A percentile compares a stretch with the other conserved stretches of the same genome.
Evolutionary conservation across 2,888 invertebrate genomes (phyloP).

Genomic region (Sussaba pulchella): DNA sequence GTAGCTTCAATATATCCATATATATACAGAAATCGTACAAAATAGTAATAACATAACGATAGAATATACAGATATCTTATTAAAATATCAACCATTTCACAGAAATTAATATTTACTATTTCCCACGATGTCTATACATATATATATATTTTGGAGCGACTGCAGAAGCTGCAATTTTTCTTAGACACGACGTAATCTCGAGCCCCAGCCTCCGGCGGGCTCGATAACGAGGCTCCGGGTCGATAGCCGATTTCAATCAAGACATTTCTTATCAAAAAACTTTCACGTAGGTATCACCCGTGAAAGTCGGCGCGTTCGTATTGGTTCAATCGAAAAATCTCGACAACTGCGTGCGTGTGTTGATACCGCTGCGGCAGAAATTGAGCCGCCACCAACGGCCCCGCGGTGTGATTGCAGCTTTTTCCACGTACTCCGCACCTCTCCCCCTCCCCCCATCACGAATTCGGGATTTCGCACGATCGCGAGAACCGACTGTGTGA

Average conservation of each 20-base stretch:
- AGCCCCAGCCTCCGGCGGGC: neutral
- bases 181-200: neutral
- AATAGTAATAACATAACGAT: no score
- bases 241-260: constrained; percentile 30
- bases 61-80: neutral
- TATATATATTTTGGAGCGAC: neutral
- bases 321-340: constrained; percentile 12
- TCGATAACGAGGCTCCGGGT: constrained; percentile 17
- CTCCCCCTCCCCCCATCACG: neutral
- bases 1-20: no score
- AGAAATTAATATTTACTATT: no score
- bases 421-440: constrained; percentile 22
- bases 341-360: constrained; percentile 3
- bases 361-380: constrained; percentile 23
- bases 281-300: neutral
- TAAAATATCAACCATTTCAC: no score
- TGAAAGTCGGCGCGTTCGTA: neutral
- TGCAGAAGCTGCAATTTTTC: neutral
- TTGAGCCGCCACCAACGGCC: neutral
- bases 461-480: neutral
- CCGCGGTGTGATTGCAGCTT: constrained; percentile 32
- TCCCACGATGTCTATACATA: neutral
- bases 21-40: no score
- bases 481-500: constrained; percentile 7
- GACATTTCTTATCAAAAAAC: constrained; percentile 16